Conservation (phyloP, 2,888 invertebrate genomes). For the Cerastis rubricosa region DNA sequence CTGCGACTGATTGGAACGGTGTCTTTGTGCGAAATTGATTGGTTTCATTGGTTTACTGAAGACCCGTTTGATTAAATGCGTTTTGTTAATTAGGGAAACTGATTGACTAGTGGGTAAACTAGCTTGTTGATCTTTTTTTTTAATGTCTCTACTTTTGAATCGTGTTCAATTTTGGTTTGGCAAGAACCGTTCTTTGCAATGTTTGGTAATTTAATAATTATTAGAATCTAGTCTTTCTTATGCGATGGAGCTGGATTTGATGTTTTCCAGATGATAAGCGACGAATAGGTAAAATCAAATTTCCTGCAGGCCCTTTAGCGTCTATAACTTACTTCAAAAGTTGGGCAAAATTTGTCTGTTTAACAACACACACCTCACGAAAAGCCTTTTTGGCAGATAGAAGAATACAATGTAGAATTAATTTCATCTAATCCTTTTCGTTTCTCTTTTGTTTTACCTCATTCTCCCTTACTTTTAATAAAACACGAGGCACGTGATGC, state of each 20-base stretch:
- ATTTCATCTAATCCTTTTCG: slow-evolving; percentile 13
- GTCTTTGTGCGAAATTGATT: slow-evolving; percentile 12
- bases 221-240: no score
- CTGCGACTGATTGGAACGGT: slow-evolving; percentile 30
- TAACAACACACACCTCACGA: no score
- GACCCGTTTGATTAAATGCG: slow-evolving; percentile 1
- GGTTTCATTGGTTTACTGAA: slow-evolving; percentile 7
- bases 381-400: neutral
- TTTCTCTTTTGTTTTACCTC: slow-evolving; percentile 8
- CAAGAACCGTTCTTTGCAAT: no score
- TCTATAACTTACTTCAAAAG: neutral
- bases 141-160: neutral
- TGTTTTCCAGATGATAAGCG: neutral
- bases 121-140: neutral
- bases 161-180: neutral
- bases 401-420: neutral
- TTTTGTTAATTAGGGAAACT: slow-evolving; percentile 3
- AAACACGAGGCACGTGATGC: slow-evolving; percentile 4
- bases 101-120: neutral
- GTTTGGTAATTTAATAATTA: no score
- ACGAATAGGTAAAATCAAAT: neutral
- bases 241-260: neutral
- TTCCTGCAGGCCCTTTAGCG: neutral
- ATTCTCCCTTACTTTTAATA: slow-evolving; percentile 20
- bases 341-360: neutral